Evolutionary conservation across 1,140 invertebrate species (phyloP).

Genomic region (Arctopsyche grandis): DNA sequence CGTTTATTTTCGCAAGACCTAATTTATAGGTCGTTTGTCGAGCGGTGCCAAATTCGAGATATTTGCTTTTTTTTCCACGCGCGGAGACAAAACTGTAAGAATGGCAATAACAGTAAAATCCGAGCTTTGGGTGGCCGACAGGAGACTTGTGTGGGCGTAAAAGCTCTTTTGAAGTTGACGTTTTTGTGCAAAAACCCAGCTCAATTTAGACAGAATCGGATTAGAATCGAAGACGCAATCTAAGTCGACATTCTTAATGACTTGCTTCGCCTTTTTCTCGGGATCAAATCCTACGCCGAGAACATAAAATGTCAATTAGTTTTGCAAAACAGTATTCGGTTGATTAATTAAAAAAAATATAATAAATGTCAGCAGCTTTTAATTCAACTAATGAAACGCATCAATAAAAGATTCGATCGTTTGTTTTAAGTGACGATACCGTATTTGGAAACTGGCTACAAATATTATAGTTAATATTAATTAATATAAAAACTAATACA

Average conservation of each 20-base stretch:
- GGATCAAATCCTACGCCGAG: neutral
- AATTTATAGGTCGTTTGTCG: conserved; percentile 11
- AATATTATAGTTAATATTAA: too few relatives aligned
- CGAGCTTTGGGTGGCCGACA: conserved; percentile 12
- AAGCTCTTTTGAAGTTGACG: neutral
- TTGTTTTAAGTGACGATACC: too few relatives aligned
- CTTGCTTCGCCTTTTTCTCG: neutral
- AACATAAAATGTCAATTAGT: conserved; percentile 12
- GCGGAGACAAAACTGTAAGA: neutral
- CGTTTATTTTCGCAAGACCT: neutral
- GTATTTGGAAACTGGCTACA: too few relatives aligned
- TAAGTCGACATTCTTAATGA: neutral
- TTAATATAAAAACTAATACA: too few relatives aligned
- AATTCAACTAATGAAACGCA: too few relatives aligned
- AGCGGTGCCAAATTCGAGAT: neutral
- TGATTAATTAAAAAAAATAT: too few relatives aligned
- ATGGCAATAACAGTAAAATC: conserved; percentile 22
- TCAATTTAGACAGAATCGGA: neutral
- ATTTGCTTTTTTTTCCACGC: neutral
- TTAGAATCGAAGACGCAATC: neutral
- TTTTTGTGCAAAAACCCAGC: neutral
- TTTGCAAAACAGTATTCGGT: neutral
- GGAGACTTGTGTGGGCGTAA: neutral
- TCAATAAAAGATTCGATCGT: too few relatives aligned
- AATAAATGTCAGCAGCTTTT: too few relatives aligned